Evolutionary conservation across 1,140 invertebrate species (phyloP).

Genomic region (Dryas iulia): DNA sequence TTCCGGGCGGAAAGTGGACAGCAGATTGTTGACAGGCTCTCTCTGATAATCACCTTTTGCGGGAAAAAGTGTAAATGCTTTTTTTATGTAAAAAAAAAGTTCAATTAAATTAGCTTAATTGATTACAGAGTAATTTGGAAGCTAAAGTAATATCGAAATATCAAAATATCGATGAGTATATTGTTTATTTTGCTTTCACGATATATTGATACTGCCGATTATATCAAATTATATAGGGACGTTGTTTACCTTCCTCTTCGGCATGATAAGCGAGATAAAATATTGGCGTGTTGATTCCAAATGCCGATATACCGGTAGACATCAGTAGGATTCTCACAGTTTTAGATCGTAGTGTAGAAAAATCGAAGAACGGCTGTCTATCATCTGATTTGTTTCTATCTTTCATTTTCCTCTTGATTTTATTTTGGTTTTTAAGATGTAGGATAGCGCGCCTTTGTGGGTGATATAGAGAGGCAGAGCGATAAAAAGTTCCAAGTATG

Average conservation of each 20-base stretch:
- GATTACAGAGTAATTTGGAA: no score
- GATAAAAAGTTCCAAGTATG: conserved; percentile 92
- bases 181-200: not conserved
- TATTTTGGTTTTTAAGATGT: conserved; percentile 92
- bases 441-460: conserved; percentile 93
- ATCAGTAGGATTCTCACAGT: conserved; percentile 91
- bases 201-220: not conserved
- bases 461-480: conserved; percentile 94
- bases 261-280: conserved; percentile 91
- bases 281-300: conserved; percentile 93
- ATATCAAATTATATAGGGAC: not conserved
- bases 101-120: no score
- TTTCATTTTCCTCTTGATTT: conserved; percentile 88
- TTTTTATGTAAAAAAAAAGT: no score
- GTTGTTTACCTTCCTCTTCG: conserved; percentile 83
- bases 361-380: conserved; percentile 91
- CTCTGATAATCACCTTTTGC: no score
- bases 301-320: conserved; percentile 88
- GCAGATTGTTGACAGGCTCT: no score
- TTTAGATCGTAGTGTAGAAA: conserved; percentile 90
- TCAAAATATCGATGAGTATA: not conserved
- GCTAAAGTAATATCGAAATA: not conserved
- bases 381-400: conserved; percentile 88
- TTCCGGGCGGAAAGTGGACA: no score
- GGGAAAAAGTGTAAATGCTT: no score